Conservation (phyloP, 1,140 invertebrate species). For the Trichonephila inaurata region DNA sequence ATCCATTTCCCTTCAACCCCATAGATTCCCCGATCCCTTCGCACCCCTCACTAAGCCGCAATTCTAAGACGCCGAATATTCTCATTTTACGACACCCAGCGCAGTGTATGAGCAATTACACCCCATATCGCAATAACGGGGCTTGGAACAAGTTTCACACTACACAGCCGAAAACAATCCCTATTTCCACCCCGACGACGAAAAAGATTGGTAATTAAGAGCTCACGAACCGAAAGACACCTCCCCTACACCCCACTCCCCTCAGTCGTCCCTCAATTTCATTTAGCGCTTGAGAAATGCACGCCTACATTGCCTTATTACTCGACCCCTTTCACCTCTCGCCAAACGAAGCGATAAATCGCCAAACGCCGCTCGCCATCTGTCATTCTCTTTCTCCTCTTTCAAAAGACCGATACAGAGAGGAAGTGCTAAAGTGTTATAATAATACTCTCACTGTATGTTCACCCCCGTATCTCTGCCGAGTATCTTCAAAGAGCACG, state of each 20-base stretch:
- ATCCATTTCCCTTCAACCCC: neutral
- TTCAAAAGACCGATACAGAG: neutral
- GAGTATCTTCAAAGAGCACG: constrained; percentile 58
- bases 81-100: neutral
- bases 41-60: neutral
- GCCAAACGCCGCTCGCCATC: constrained; percentile 22
- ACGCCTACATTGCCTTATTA: constrained; percentile 54
- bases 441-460: constrained; percentile 63
- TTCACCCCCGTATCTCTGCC: neutral
- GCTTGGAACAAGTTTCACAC: constrained; percentile 9
- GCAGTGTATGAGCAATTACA: neutral
- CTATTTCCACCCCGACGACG: constrained; percentile 9
- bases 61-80: neutral
- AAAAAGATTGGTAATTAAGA: constrained; percentile 57
- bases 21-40: neutral
- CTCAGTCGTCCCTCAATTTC: neutral
- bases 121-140: constrained; percentile 15
- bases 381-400: neutral
- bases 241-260: neutral
- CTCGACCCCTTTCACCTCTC: neutral
- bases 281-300: constrained; percentile 49
- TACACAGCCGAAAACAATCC: constrained; percentile 2
- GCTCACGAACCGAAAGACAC: neutral
- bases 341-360: neutral
- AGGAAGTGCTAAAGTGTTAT: constrained; percentile 66